phyloP scores from a whole-genome alignment of 2,888 invertebrate species.

The Apodemia mormo region DNA sequence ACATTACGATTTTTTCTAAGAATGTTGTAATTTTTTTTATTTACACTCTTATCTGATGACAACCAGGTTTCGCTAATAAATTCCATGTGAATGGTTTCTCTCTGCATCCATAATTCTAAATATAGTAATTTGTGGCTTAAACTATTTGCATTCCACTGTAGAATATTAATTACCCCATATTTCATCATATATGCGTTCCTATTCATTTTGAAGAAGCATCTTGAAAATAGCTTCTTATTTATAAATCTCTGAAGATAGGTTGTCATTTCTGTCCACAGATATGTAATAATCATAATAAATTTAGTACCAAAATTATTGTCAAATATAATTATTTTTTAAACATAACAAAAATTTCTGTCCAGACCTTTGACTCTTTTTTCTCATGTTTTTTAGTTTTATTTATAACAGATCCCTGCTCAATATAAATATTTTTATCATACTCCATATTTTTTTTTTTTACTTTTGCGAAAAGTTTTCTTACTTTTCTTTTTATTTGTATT shows the following conservation, averaged over 20 bases:
- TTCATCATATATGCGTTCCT: too few species aligned
- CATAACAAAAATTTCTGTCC: not conserved
- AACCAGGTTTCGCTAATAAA: not conserved
- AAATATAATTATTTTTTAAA: not conserved
- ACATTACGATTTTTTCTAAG: not conserved
- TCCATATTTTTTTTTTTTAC: too few species aligned
- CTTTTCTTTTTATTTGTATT: too few species aligned
- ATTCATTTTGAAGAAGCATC: too few species aligned
- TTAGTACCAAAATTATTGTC: not conserved
- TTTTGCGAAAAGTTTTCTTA: too few species aligned
- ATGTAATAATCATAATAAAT: not conserved
- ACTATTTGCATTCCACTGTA: too few species aligned
- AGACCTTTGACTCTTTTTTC: too few species aligned
- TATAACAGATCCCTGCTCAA: not conserved
- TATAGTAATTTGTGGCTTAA: not conserved
- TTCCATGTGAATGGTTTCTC: not conserved
- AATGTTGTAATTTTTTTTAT: conserved; percentile 3
- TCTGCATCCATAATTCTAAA: not conserved
- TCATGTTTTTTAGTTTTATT: too few species aligned
- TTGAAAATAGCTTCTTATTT: too few species aligned
- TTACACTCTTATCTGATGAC: not conserved
- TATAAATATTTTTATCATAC: too few species aligned
- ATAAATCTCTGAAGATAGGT: not conserved
- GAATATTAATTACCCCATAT: too few species aligned
- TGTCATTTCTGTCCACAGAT: not conserved